Percentiles rank a stretch among this genome's conserved stretches.
phyloP scores from a whole-genome alignment of 2,888 invertebrate genomes.

The Carpatolechia fugitivella region DNA sequence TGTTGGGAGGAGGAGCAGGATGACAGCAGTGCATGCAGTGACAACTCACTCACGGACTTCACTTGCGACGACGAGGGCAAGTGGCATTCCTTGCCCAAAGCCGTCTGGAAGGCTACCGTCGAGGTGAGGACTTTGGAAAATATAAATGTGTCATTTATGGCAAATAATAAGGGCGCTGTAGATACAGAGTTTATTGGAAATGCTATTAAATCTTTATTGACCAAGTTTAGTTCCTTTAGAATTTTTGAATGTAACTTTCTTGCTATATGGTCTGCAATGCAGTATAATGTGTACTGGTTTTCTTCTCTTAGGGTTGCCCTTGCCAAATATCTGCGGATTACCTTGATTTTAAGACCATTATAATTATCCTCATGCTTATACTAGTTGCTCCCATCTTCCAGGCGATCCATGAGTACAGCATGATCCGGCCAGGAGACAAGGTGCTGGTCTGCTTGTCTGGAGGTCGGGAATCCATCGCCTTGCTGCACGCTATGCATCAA shows the following conservation, averaged over 20 bases:
- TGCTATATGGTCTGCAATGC: too few species aligned
- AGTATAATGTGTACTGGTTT: too few species aligned
- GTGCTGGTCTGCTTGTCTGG: constrained; percentile 92
- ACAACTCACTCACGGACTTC: constrained; percentile 65
- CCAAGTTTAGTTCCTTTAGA: too few species aligned
- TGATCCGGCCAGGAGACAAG: constrained; percentile 90
- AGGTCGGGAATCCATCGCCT: constrained; percentile 89
- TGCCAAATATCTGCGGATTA: too few species aligned
- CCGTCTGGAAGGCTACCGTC: constrained; percentile 89
- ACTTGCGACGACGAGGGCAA: constrained; percentile 71
- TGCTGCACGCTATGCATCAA: constrained; percentile 90
- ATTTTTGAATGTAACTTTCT: too few species aligned
- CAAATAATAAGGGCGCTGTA: too few species aligned
- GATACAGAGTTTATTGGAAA: too few species aligned
- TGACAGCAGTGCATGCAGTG: constrained; percentile 71
- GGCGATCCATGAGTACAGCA: constrained; percentile 90
- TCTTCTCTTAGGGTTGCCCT: too few species aligned
- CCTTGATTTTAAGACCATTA: too few species aligned
- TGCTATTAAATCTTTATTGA: too few species aligned
- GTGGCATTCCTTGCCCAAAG: constrained; percentile 89
- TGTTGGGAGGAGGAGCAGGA: constrained; percentile 60
- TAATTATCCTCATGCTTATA: too few species aligned
- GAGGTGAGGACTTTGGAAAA: constrained; percentile 71
- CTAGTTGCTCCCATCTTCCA: too few species aligned
- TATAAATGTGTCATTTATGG: neutral